A percentile compares a stretch with the other conserved stretches of the same genome.
Conservation (phyloP, 2,797 vertebrate species). For the Hozukius guyotensis region DNA sequence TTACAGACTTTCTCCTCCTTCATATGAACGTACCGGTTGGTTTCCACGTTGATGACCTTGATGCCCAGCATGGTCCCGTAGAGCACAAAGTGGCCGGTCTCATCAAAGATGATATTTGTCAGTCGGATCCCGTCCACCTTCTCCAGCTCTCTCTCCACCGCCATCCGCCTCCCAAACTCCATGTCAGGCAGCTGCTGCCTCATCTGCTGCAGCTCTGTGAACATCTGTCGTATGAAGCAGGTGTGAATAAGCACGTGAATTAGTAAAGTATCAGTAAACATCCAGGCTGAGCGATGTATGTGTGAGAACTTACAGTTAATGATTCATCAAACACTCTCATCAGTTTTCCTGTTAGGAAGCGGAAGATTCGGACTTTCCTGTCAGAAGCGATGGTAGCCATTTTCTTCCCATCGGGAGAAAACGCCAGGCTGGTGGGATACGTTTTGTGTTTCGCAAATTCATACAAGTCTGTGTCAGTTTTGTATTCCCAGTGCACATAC, state of each 20-base stretch:
- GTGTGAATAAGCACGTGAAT: neutral
- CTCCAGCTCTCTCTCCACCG: slow-evolving; percentile 95
- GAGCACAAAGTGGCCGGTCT: slow-evolving; percentile 97
- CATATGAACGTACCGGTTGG: slow-evolving; percentile 85
- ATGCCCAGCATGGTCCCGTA: slow-evolving; percentile 99
- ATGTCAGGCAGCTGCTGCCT: slow-evolving; percentile 97
- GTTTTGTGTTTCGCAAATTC: slow-evolving; percentile 98
- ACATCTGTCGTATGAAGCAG: slow-evolving; percentile 86
- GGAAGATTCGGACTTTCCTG: slow-evolving; percentile 97
- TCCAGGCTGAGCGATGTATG: neutral
- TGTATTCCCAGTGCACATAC: slow-evolving; percentile 94
- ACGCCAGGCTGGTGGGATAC: slow-evolving; percentile 92
- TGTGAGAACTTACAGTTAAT: slow-evolving; percentile 86
- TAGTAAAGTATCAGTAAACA: neutral
- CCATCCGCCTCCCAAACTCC: slow-evolving; percentile 98
- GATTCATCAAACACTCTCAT: slow-evolving; percentile 98
- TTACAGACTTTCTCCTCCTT: neutral
- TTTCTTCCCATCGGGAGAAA: slow-evolving; percentile 94
- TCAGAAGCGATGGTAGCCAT: slow-evolving; percentile 97
- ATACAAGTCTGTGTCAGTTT: slow-evolving; percentile 98
- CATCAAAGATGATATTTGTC: slow-evolving; percentile 96
- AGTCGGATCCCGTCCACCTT: slow-evolving; percentile 95
- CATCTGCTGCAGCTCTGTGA: slow-evolving; percentile 99
- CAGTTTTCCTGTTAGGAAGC: slow-evolving; percentile 95
- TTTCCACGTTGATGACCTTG: slow-evolving; percentile 99